Evolutionary conservation across 2,888 invertebrate species (phyloP).

Genomic region (Chaitophorus viminalis): DNA sequence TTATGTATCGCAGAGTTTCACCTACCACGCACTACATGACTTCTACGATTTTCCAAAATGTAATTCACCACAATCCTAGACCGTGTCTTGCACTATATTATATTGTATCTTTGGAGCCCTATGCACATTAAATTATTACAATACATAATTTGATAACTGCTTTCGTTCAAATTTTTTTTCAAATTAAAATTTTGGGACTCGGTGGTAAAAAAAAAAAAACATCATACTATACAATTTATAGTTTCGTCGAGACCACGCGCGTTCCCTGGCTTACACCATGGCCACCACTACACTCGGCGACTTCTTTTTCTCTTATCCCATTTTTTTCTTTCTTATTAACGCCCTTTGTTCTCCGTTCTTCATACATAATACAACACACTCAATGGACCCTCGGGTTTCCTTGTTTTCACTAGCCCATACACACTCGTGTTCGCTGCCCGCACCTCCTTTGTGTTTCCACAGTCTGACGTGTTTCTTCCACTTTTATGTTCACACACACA

Average conservation of each 20-base stretch:
- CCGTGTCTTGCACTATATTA: no score
- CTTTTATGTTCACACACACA: conserved; percentile 1
- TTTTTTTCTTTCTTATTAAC: conserved; percentile 28
- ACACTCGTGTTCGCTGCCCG: neutral
- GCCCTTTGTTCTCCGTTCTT: conserved; percentile 36
- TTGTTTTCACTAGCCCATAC: conserved; percentile 22
- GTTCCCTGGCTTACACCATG: neutral
- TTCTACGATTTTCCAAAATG: no score
- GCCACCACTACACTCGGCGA: neutral
- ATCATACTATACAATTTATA: no score
- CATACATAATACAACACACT: conserved; percentile 52
- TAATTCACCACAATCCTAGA: neutral
- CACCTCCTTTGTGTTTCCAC: neutral
- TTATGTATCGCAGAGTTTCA: no score
- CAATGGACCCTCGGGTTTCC: conserved; percentile 25
- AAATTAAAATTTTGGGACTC: no score
- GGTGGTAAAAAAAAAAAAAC: no score
- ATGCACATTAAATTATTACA: neutral
- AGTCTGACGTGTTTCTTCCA: neutral
- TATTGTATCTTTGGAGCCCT: neutral
- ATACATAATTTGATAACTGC: neutral
- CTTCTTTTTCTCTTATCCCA: neutral
- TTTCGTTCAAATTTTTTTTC: neutral
- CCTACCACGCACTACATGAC: no score
- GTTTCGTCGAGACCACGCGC: conserved; percentile 1